Evolutionary conservation across 2,113 vertebrate species (phyloP), one percentile per base, ranked within the genome.

Genomic region (Scalopus aquaticus): DNA sequence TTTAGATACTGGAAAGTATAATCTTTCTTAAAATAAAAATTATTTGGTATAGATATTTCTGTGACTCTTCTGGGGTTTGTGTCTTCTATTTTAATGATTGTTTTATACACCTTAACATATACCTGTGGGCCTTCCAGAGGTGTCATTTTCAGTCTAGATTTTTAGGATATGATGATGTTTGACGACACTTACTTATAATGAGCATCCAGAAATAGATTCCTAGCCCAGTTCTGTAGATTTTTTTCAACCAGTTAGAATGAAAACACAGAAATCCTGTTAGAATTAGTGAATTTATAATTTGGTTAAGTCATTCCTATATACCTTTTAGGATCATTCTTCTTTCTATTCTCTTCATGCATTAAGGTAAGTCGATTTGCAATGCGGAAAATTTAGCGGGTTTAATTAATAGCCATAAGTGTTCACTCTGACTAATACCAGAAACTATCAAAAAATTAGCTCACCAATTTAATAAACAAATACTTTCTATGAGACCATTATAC

Each of bases 21-120:
- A 87, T 87, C 49, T 81, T 96, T 90, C 94, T 93, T 96, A 96
- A 97, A 97, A 94, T 12, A 88, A 77, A 51, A 96, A 96, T 88
- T 94, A 80, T 95, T 88, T 93, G 1, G 89, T 79, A 16, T 72
- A 97, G 28, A 6, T 62, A 8, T 49, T 69, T 79, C 2, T 83
- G 30, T 78, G 80, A 37, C 8, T 67, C 35, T 77, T 69, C 83
- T 82, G 44, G 19, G 3, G 49, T 62, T 51, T 46, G 11, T 86
- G 42, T 51, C 44, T 79, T 91, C 24, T 51, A 9, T 96, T 80
- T n/a, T 93, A 95, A 90, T 73, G 77, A 86, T 16, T 58, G 76
- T 88, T 95, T 90, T 56, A 88, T 64, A 60, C 1, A 79, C 15
- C 58, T 16, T 0, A 94, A 69, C 30, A 64, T 26, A 12, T 89